A percentile compares a stretch with the other conserved stretches of the same genome.
Evolutionary conservation across 1,140 invertebrate genomes (phyloP).

Genomic region (Steinernema khuongi): DNA sequence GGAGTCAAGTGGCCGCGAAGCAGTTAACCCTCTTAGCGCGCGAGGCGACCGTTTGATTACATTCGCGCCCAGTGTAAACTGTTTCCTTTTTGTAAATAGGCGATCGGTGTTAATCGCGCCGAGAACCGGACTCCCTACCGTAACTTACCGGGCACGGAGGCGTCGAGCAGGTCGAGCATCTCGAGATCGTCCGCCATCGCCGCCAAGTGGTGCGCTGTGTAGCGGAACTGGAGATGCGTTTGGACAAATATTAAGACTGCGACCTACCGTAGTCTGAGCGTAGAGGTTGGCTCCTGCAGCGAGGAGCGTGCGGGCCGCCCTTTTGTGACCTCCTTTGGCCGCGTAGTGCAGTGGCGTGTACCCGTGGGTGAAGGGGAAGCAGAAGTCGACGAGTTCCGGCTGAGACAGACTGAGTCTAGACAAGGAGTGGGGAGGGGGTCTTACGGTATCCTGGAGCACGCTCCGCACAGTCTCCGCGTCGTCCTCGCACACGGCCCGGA

Average conservation of each 20-base stretch:
- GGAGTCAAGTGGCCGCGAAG: conserved; percentile 12
- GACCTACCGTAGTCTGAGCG: neutral
- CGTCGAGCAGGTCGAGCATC: neutral
- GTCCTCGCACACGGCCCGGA: neutral
- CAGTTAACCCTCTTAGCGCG: conserved; percentile 16
- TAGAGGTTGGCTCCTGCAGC: neutral
- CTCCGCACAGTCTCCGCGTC: neutral
- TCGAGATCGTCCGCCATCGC: conserved; percentile 9
- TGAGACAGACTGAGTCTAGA: neutral
- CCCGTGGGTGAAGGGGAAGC: neutral
- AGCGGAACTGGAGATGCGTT: neutral
- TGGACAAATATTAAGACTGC: neutral
- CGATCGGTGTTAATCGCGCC: neutral
- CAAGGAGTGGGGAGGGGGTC: neutral
- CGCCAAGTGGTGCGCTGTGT: conserved; percentile 7
- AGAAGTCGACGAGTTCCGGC: neutral
- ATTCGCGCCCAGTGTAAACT: conserved; percentile 5
- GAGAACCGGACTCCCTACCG: neutral
- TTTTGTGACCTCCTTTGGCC: neutral
- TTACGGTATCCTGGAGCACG: neutral
- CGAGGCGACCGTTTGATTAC: conserved; percentile 8
- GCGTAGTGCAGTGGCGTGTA: conserved; percentile 6
- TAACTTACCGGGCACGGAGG: neutral
- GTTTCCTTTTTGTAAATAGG: conserved; percentile 13
- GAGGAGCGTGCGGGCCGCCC: neutral